Percentiles rank a stretch among this genome's conserved stretches.
Evolutionary conservation across 2,113 vertebrate species (phyloP).

Genomic region (Gorsachius goisagi): DNA sequence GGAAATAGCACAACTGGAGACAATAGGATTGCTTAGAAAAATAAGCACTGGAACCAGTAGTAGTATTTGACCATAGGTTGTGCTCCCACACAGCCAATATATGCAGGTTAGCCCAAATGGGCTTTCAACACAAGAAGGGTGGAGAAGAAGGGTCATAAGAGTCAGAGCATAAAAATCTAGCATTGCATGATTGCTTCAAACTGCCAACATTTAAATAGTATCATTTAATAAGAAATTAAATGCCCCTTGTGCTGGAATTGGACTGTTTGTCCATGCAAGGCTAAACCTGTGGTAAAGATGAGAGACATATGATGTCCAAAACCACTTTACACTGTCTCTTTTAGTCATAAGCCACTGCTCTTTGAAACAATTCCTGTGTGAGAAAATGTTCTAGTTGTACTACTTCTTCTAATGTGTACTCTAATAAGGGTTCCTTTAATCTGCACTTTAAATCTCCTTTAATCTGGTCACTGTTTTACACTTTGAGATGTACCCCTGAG

Average conservation of each 20-base stretch:
- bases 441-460: constrained; percentile 44
- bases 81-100: neutral
- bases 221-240: neutral
- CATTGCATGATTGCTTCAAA: neutral
- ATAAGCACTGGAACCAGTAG: neutral
- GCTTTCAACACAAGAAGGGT: neutral
- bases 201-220: neutral
- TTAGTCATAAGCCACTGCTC: constrained; percentile 38
- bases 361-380: constrained; percentile 19
- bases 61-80: neutral
- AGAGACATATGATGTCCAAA: constrained; percentile 13
- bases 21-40: neutral
- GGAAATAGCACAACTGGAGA: neutral
- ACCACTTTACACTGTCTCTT: constrained; percentile 17
- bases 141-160: neutral
- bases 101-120: neutral
- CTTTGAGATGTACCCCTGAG: constrained; percentile 43
- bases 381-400: constrained; percentile 52
- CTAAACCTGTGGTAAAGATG: constrained; percentile 17
- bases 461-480: constrained; percentile 50
- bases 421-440: constrained; percentile 54
- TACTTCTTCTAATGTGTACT: constrained; percentile 51
- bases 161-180: neutral
- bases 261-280: neutral
- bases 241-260: neutral